These are phyloP conservation scores for Lepus americanus DNA, from an alignment of 2,113 vertebrate species.

Conservation along the genomic window DNA sequence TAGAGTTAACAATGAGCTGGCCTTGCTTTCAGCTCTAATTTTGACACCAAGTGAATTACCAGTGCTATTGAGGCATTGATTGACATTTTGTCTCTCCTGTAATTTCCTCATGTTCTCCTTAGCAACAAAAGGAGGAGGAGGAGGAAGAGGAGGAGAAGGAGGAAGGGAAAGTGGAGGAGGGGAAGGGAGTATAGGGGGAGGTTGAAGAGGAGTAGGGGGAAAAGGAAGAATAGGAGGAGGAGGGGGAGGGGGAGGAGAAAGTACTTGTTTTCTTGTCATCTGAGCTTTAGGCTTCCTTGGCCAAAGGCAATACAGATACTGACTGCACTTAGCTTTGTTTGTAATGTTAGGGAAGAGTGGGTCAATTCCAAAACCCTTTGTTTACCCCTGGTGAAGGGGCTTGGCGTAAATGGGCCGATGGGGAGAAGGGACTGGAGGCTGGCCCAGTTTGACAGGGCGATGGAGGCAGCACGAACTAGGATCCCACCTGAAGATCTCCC, in stretches of 20 bases:
- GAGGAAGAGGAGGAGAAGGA: background rate
- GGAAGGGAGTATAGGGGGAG: background rate
- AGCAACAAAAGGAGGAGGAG: background rate
- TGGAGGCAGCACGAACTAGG: background rate
- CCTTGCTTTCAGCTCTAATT: constrained; percentile 8
- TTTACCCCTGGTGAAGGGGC: background rate
- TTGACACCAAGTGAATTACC: background rate
- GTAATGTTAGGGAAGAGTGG: background rate
- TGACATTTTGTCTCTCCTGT: background rate
- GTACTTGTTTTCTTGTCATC: background rate
- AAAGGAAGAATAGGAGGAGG: no score
- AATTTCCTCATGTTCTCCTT: background rate
- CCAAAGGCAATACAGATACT: background rate
- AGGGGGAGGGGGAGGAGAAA: no score
- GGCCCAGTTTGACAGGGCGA: background rate
- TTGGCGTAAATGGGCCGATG: background rate
- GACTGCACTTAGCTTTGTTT: background rate
- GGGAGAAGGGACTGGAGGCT: background rate
- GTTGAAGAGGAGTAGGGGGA: fast-evolving
- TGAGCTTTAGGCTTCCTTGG: background rate
- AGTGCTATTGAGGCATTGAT: background rate
- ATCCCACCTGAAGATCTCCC: background rate
- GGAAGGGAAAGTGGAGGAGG: no score
- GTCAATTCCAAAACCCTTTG: background rate
- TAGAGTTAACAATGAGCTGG: background rate